Evolutionary conservation across 2,888 invertebrate genomes (phyloP), one percentile per base, ranked within the genome.

Genomic region (Euplexia lucipara): DNA sequence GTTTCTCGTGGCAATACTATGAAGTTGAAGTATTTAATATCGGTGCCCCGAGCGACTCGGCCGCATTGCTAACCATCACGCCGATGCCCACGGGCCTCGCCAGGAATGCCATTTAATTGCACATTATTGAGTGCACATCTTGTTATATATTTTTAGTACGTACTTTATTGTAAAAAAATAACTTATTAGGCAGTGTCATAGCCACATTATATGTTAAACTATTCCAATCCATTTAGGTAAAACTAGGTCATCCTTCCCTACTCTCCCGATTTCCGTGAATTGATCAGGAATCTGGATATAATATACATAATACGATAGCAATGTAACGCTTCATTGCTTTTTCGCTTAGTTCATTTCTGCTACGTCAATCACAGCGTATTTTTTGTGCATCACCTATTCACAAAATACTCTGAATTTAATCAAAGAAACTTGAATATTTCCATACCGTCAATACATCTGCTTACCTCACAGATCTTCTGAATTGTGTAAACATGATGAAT

Each of bases 11-110:
- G 14, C 7, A 4, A 10, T 20, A 34, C 30, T 59, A 54, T 51
- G 72, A 42, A 53, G 52, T 64, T 44, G 49, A 75, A 75, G 77
- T 75, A 75, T 75, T 75, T 75, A 75, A 75, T 75, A 75, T 70
- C 56, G 71, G 63, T 34, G 16, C 39, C 16, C 26, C 41, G 22
- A 42, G 53, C 44, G 42, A 22, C 18, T 60, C 49, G 64, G 47
- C 53, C 71, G 71, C 76, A 74, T 70, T 60, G 57, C 71, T 42
- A 34, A 41, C 70, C 76, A 52, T 48, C 64, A 30, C 63, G 30
- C 30, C 42, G 16, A 22, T 30, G 57, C n/a, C 51, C 52, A 59
- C 34, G 34, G 60, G 49, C 16, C 20, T n/a, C n/a, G n/a, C 44
- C 26, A 47, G 75, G 75, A 48, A 75, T 64, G 52, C 41, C 41